A percentile compares a stretch with the other conserved stretches of the same genome.
These are phyloP conservation scores for Ciconia boyciana DNA, from an alignment of 2,113 vertebrate species.

Conservation along the genomic window DNA sequence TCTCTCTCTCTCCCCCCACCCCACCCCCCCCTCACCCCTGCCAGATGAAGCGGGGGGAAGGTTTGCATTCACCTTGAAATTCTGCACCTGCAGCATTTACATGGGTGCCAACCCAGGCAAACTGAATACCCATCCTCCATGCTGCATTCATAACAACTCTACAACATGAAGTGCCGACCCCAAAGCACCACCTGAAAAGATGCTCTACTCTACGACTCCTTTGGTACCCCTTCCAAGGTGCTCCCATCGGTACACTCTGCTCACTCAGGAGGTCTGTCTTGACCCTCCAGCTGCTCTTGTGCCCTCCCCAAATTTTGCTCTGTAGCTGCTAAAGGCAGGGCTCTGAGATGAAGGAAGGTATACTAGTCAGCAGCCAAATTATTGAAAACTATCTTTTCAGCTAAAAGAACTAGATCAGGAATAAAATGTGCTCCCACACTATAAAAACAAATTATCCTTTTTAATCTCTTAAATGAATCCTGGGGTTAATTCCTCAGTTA, in stretches of 20 bases:
- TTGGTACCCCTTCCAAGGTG: neutral
- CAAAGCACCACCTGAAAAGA: neutral
- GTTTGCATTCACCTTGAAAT: neutral
- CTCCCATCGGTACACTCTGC: rapidly evolving
- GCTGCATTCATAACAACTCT: neutral
- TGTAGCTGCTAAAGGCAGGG: neutral
- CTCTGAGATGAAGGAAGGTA: neutral
- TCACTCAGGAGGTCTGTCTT: neutral
- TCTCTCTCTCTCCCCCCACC: too few species aligned
- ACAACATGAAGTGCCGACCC: neutral
- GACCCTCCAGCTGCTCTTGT: neutral
- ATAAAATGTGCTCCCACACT: neutral
- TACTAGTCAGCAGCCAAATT: neutral
- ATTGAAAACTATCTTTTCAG: neutral
- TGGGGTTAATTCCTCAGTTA: neutral
- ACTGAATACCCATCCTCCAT: neutral
- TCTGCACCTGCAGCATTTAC: neutral
- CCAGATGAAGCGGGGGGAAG: rapidly evolving
- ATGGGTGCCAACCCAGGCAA: neutral
- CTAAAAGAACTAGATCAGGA: neutral
- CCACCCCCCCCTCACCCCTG: neutral
- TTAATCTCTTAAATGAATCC: neutral
- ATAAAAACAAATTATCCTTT: neutral
- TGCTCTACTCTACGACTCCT: neutral
- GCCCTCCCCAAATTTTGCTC: neutral